phyloP scores from a whole-genome alignment of 2,888 invertebrate genomes.

The Venustoraphidia nigricollis region DNA sequence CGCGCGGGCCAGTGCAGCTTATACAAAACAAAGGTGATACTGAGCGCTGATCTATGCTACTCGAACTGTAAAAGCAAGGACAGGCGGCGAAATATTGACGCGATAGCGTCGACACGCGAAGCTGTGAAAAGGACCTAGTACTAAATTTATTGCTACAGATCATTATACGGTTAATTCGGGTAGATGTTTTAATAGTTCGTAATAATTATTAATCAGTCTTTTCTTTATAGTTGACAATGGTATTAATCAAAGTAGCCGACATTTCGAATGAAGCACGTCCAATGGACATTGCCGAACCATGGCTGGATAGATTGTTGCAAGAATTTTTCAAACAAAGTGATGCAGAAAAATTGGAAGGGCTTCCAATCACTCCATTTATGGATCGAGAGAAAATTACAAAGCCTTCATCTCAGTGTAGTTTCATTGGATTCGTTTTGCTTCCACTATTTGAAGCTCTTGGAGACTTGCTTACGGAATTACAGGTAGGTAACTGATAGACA shows the following conservation, averaged over 20 bases:
- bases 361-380: slow-evolving; percentile 77
- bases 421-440: slow-evolving; percentile 65
- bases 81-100: too few relatives aligned
- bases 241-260: slow-evolving; percentile 70
- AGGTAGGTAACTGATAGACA: slow-evolving; percentile 40
- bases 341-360: slow-evolving; percentile 63
- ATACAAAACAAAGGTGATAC: too few relatives aligned
- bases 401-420: slow-evolving; percentile 69
- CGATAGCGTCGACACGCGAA: too few relatives aligned
- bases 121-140: too few relatives aligned
- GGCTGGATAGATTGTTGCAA: slow-evolving; percentile 58
- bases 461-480: slow-evolving; percentile 54
- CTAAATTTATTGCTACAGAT: too few relatives aligned
- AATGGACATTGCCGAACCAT: slow-evolving; percentile 69
- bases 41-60: too few relatives aligned
- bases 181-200: background rate
- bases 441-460: slow-evolving; percentile 68
- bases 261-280: slow-evolving; percentile 73
- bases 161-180: too few relatives aligned
- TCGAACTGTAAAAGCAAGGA: too few relatives aligned
- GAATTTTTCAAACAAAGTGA: slow-evolving; percentile 69
- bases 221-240: slow-evolving; percentile 48
- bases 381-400: slow-evolving; percentile 73
- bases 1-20: too few relatives aligned
- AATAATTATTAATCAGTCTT: slow-evolving; percentile 4